Percentiles rank a stretch among this genome's conserved stretches.
Conservation (phyloP, 2,113 vertebrate species). For the Vulpes lagopus region DNA sequence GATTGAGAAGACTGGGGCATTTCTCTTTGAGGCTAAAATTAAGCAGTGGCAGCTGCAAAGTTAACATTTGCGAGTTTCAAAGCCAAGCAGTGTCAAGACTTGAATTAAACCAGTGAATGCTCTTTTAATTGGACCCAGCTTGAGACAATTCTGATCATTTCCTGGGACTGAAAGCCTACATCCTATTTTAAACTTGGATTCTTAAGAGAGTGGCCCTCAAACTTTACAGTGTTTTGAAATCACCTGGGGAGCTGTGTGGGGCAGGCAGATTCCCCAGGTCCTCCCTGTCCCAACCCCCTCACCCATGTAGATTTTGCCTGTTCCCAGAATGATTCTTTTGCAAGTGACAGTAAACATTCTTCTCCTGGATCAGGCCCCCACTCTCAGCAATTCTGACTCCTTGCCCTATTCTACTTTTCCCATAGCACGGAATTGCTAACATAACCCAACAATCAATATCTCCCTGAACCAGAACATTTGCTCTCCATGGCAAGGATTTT, state of each 20-base stretch:
- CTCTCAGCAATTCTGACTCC: neutral
- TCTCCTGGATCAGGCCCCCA: neutral
- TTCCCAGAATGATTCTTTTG: neutral
- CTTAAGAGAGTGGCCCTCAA: neutral
- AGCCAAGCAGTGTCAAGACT: constrained; percentile 63
- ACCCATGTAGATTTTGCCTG: neutral
- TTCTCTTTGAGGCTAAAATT: constrained; percentile 70
- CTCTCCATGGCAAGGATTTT: neutral
- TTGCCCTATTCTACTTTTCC: neutral
- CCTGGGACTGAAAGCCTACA: neutral
- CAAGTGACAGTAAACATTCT: neutral
- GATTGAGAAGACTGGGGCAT: neutral
- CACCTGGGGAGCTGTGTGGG: neutral
- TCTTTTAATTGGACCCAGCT: constrained; percentile 69
- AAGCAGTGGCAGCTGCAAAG: constrained; percentile 63
- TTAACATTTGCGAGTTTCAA: constrained; percentile 2
- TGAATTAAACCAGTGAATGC: constrained; percentile 65
- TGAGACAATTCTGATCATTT: constrained; percentile 51
- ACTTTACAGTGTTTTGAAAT: neutral
- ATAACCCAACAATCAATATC: neutral
- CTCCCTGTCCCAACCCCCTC: too few species aligned
- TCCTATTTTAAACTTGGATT: constrained; percentile 56
- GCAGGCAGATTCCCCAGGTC: neutral
- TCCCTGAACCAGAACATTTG: neutral
- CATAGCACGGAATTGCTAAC: too few species aligned